These are phyloP conservation scores for Eulemur albifrons DNA, from an alignment of 2,797 vertebrate species.

Conservation along the genomic window DNA sequence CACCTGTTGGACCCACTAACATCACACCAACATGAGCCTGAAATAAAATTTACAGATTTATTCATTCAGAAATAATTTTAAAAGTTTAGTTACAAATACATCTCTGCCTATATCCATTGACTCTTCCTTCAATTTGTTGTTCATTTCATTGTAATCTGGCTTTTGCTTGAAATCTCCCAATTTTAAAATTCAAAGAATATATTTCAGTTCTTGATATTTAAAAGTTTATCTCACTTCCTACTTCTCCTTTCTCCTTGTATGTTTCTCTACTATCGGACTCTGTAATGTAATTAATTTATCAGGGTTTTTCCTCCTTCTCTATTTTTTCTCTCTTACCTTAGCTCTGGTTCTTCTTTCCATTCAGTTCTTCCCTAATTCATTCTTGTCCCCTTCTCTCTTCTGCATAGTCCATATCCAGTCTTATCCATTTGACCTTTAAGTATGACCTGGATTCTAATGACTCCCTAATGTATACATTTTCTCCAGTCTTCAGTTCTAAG, in stretches of 20 bases:
- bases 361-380: background rate
- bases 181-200: slow-evolving; percentile 4
- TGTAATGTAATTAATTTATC: background rate
- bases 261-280: background rate
- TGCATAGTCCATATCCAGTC: background rate
- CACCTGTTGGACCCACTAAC: slow-evolving; percentile 79
- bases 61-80: background rate
- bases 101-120: background rate
- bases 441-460: background rate
- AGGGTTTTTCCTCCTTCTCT: background rate
- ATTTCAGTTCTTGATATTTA: background rate
- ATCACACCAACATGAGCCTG: slow-evolving; percentile 78
- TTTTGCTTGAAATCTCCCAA: background rate
- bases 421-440: background rate
- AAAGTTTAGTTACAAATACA: background rate
- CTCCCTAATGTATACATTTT: background rate
- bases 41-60: slow-evolving; percentile 20
- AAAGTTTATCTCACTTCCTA: background rate
- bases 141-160: background rate
- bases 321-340: background rate
- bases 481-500: background rate
- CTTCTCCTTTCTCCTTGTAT: background rate
- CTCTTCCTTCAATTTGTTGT: background rate
- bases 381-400: background rate
- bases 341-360: background rate